Evolutionary conservation across 2,888 invertebrate genomes (phyloP).

Genomic region (Trachelus tabidus): DNA sequence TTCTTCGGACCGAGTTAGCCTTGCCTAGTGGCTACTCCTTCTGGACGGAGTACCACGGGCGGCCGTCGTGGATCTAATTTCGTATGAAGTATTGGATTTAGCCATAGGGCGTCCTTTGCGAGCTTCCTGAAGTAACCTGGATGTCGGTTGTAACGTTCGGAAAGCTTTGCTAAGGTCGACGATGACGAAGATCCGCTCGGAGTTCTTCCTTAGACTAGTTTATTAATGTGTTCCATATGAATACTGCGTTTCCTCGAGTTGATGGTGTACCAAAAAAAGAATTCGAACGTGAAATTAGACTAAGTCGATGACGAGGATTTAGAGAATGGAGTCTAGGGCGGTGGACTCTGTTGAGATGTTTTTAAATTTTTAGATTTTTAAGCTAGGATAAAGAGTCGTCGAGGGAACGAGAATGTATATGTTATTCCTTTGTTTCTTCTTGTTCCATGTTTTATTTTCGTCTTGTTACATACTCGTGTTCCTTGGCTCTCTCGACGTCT

Average conservation of each 20-base stretch:
- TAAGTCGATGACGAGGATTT: not conserved
- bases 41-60: conserved; percentile 10
- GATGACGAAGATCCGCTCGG: not conserved
- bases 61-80: not conserved
- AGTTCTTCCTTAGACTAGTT: not conserved
- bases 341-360: not conserved
- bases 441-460: not conserved
- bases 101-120: not conserved
- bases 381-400: not conserved
- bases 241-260: not conserved
- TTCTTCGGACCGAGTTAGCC: conserved; percentile 71
- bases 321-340: not conserved
- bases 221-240: not conserved
- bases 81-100: not conserved
- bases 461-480: not conserved
- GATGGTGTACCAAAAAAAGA: not conserved
- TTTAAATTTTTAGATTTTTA: not conserved
- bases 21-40: not conserved
- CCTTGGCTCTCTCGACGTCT: not conserved
- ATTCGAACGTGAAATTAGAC: not conserved
- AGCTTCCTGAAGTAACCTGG: not conserved
- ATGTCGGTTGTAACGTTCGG: not conserved
- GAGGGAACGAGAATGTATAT: not conserved
- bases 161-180: not conserved
- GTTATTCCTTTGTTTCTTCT: not conserved